Conservation (phyloP, 2,888 invertebrate genomes). For the Leptura quadrifasciata region DNA sequence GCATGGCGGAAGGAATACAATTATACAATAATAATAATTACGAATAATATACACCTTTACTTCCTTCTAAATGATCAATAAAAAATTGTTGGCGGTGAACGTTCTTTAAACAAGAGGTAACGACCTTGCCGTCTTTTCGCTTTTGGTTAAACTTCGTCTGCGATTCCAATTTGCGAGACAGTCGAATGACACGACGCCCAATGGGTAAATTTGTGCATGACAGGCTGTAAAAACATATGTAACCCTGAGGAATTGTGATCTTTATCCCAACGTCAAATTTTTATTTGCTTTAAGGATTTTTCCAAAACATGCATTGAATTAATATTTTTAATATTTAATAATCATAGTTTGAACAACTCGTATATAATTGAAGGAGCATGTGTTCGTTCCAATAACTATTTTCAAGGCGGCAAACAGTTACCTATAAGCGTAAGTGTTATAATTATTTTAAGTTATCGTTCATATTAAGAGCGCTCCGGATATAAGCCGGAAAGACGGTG, state of each 20-base stretch:
- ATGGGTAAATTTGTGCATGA: slow-evolving; percentile 3
- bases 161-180: slow-evolving; percentile 13
- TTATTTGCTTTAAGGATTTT: no score
- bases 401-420: no score
- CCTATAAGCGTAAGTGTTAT: no score
- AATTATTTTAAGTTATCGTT: no score
- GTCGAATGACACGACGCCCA: background rate
- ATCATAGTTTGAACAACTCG: no score
- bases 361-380: no score
- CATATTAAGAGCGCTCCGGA: no score
- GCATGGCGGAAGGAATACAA: background rate
- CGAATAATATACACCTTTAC: background rate
- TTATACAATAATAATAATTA: background rate
- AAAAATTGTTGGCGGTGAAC: slow-evolving; percentile 13
- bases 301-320: no score
- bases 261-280: no score
- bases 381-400: no score
- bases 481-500: no score
- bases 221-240: background rate
- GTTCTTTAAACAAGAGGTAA: slow-evolving; percentile 26
- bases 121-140: slow-evolving; percentile 24
- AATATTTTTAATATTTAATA: no score
- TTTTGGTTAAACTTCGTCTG: slow-evolving; percentile 26
- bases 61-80: background rate
- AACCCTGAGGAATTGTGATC: background rate